Conservation (phyloP, 2,113 vertebrate genomes). For the Nothoprocta perdicaria region DNA sequence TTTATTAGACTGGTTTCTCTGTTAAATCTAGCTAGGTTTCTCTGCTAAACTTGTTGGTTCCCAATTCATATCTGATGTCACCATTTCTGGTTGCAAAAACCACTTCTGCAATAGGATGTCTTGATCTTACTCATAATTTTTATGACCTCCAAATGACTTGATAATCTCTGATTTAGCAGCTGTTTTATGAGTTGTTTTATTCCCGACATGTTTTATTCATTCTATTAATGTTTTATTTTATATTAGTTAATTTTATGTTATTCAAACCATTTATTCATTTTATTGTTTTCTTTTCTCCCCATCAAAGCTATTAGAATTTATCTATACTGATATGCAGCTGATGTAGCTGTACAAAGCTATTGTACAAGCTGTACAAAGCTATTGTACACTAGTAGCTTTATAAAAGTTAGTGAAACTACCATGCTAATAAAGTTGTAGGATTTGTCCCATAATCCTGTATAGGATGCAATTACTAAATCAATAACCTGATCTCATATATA, state of each 20-base stretch:
- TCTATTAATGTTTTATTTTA: background rate
- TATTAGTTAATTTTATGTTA: background rate
- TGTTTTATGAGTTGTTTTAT: background rate
- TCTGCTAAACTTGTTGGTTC: background rate
- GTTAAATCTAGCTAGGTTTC: background rate
- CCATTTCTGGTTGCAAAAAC: background rate
- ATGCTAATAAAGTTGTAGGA: background rate
- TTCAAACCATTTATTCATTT: background rate
- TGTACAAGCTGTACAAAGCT: background rate
- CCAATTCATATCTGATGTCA: background rate
- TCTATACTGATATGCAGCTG: background rate
- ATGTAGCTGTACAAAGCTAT: background rate
- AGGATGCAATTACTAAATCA: background rate
- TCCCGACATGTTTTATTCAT: background rate
- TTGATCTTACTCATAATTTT: background rate
- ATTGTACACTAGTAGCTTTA: background rate
- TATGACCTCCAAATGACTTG: background rate
- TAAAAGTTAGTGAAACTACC: background rate
- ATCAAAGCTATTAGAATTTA: background rate
- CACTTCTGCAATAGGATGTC: background rate
- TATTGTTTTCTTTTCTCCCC: background rate
- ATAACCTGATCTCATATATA: rapidly evolving
- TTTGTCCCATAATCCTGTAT: background rate
- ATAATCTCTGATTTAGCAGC: background rate
- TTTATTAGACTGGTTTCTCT: background rate